A percentile compares a stretch with the other conserved stretches of the same genome.
Evolutionary conservation across 2,797 vertebrate genomes (phyloP).

Genomic region (Atherinosoma microstoma): DNA sequence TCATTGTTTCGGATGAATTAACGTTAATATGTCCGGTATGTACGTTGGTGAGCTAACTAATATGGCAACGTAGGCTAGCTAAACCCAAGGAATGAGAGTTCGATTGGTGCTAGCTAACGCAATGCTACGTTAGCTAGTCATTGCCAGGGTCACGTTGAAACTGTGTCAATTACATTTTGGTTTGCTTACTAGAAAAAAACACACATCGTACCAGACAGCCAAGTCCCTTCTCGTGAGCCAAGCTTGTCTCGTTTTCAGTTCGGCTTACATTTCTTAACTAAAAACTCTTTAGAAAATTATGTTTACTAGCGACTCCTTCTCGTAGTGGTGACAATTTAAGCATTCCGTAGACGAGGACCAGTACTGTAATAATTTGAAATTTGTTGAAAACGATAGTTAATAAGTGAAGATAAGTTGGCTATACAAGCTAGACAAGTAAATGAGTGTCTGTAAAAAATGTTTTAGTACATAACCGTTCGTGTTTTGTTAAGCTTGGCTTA

Average conservation of each 20-base stretch:
- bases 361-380: neutral
- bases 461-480: neutral
- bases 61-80: neutral
- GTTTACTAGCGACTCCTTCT: neutral
- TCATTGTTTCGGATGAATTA: rapidly evolving
- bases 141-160: conserved; percentile 25
- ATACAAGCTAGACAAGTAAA: neutral
- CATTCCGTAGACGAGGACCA: neutral
- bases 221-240: rapidly evolving
- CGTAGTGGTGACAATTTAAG: neutral
- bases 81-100: conserved; percentile 4
- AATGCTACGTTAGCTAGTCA: conserved; percentile 43
- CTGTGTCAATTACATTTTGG: neutral
- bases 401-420: neutral
- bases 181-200: neutral
- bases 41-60: rapidly evolving
- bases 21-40: rapidly evolving
- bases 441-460: neutral
- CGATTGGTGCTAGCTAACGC: conserved; percentile 32
- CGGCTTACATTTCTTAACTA: neutral
- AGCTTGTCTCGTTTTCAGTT: rapidly evolving
- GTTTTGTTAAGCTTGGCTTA: neutral
- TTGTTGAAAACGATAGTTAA: neutral
- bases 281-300: neutral
- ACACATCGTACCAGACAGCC: rapidly evolving